Evolutionary conservation across 2,888 invertebrate genomes (phyloP).

Genomic region (Hirtodrosophila histrioides): DNA sequence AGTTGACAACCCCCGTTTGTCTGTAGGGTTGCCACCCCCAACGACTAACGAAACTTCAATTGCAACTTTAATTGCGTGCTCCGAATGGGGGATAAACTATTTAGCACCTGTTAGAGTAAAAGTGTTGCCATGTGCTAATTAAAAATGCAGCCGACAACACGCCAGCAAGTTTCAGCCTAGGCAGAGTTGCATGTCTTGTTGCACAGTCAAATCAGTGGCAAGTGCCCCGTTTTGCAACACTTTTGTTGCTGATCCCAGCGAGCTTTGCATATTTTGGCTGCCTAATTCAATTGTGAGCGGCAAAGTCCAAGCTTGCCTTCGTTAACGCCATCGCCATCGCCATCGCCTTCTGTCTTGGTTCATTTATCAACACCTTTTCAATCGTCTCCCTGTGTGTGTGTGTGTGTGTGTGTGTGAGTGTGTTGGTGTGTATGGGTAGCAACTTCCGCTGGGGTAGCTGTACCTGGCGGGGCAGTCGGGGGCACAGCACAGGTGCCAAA

Average conservation of each 20-base stretch:
- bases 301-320: constrained; percentile 24
- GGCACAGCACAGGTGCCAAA: constrained; percentile 68
- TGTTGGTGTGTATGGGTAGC: constrained; percentile 22
- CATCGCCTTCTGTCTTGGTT: constrained; percentile 32
- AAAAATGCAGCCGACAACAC: constrained; percentile 61
- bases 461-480: constrained; percentile 3
- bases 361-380: constrained; percentile 77
- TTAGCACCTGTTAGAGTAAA: constrained; percentile 77
- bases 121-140: constrained; percentile 64
- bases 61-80: constrained; percentile 58
- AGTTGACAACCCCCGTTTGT: constrained; percentile 20
- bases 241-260: constrained; percentile 54
- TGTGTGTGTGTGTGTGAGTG: constrained; percentile 13
- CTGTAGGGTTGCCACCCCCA: constrained; percentile 24
- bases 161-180: constrained; percentile 22
- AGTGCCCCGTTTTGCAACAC: constrained; percentile 41
- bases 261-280: constrained; percentile 65
- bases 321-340: constrained; percentile 6
- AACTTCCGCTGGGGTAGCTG: constrained; percentile 57
- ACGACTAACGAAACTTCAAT: constrained; percentile 19
- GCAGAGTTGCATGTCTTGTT: constrained; percentile 55
- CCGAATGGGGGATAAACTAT: constrained; percentile 48
- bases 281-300: constrained; percentile 73
- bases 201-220: constrained; percentile 40
- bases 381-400: constrained; percentile 18